A percentile compares a stretch with the other conserved stretches of the same genome.
Evolutionary conservation across 2,888 invertebrate species (phyloP).

Genomic region (Agrotis ipsilon): DNA sequence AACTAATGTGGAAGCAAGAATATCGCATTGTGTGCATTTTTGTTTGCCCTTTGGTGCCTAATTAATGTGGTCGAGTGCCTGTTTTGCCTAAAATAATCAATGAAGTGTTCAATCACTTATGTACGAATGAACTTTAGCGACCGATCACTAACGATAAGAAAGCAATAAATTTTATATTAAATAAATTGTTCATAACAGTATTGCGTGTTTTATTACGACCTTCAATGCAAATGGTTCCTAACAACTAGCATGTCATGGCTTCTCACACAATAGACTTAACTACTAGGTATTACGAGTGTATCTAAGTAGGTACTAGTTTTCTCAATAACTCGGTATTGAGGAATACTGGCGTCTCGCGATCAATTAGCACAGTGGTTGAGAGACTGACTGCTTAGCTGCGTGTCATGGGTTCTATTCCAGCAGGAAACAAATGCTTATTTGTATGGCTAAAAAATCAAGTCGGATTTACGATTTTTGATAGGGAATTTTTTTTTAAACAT

Average conservation of each 20-base stretch:
- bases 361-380: too few species aligned
- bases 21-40: conserved; percentile 6
- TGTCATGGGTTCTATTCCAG: too few species aligned
- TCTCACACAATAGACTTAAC: conserved; percentile 20
- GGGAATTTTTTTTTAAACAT: too few species aligned
- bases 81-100: conserved; percentile 65
- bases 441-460: too few species aligned
- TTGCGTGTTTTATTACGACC: conserved; percentile 33
- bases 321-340: background rate
- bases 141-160: conserved; percentile 58
- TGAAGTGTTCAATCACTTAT: conserved; percentile 67
- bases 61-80: conserved; percentile 64
- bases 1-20: conserved; percentile 4
- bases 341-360: too few species aligned
- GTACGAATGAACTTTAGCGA: conserved; percentile 43
- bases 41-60: conserved; percentile 59
- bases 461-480: too few species aligned
- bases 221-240: background rate
- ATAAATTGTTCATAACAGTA: conserved; percentile 56
- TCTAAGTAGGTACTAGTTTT: conserved; percentile 21
- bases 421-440: too few species aligned
- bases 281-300: too few species aligned
- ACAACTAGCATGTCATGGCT: conserved; percentile 2
- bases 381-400: too few species aligned
- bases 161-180: conserved; percentile 73